Base-by-base conservation (phyloP, 2,797 vertebrate genomes). In the Takifugu rubripes region DNA sequence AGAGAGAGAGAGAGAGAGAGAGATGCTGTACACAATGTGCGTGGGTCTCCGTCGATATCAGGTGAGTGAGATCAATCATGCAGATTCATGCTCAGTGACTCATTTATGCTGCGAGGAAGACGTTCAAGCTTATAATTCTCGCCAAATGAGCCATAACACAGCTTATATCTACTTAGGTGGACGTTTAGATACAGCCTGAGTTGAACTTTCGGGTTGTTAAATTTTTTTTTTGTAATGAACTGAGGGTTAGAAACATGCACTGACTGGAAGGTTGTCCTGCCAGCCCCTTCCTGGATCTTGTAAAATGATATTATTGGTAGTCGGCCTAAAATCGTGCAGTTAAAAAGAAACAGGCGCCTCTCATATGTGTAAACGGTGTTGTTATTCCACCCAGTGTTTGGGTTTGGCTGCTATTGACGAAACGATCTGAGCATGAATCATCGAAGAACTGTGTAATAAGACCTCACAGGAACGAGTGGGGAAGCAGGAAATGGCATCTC, bases 341-440 rank as follows among this genome's bases (percentile, higher is more conserved):
- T 62, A 73, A 73, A 66, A 73, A 56, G 48, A 70, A 56, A 26
- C 49, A 56, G 59, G 40, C 61, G 51, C 25, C 42, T 67, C 49
- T 75, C n/a, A 49, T 36, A 25, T 31, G 10, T 53, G 60, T 48
- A 59, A 77, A 70, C 49, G 49, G 6, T 36, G 52, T 67, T 72
- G 52, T 63, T 72, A 72, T 67, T 73, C 47, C 59, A 56, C 53
- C 57, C 59, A 57, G 56, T 52, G 46, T 51, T 60, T 36, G 42
- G 55, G 56, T 72, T 77, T 78, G 59, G 75, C 77, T 74, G 2
- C 66, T 58, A 56, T 51, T 57, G 62, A 66, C 71, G 60, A 59
- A 58, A 53, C 59, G 49, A 55, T 66, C 57, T 54, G 64, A 70
- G 61, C 60, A 64, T 71, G 64, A 72, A 69, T 82, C 75, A 80